These are phyloP conservation scores for Parus major DNA, from an alignment of 2,113 vertebrate species.

Conservation along the genomic window DNA sequence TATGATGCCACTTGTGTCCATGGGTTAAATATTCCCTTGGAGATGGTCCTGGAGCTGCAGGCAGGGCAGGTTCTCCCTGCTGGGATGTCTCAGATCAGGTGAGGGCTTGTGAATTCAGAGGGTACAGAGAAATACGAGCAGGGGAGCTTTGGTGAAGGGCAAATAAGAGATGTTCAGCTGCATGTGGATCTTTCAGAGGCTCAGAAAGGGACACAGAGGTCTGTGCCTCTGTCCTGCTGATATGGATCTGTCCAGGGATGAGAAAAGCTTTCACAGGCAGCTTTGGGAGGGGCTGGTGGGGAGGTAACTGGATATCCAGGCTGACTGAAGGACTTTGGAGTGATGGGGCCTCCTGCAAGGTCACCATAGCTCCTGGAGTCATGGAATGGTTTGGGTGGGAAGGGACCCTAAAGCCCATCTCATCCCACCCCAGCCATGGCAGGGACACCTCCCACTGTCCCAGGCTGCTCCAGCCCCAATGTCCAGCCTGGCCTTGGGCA, in stretches of 20 bases:
- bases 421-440: neutral
- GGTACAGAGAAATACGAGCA: rapidly evolving
- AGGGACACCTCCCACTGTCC: neutral
- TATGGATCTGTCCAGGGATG: rapidly evolving
- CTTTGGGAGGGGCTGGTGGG: neutral
- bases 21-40: neutral
- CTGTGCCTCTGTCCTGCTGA: neutral
- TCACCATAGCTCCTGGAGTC: neutral
- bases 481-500: neutral
- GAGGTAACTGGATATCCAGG: neutral
- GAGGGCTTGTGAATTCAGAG: neutral
- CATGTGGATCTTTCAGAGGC: neutral
- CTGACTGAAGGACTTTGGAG: neutral
- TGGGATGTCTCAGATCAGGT: neutral
- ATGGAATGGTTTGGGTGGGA: neutral
- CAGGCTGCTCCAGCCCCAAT: neutral
- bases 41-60: neutral
- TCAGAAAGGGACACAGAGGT: neutral
- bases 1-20: neutral
- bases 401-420: neutral
- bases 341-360: neutral
- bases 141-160: neutral
- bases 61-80: neutral
- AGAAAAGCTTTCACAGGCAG: neutral
- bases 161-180: neutral